These are phyloP conservation scores for Acholoe squamosa DNA, from an alignment of 2,888 invertebrate species.

Conservation along the genomic window DNA sequence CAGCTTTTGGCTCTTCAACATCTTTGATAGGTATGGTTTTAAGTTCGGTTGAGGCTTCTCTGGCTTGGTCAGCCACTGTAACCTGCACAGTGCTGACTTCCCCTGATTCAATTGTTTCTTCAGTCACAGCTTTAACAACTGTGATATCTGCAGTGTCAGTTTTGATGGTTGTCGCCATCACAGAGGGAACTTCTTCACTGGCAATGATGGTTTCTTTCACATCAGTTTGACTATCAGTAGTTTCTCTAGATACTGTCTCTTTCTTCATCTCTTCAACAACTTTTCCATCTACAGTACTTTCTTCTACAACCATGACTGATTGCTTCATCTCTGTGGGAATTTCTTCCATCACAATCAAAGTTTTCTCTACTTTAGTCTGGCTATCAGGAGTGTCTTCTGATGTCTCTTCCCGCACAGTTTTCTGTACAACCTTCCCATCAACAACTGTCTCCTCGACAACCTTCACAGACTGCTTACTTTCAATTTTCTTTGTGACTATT, in stretches of 20 bases:
- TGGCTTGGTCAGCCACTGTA: not conserved
- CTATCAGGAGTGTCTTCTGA: slow-evolving; percentile 6
- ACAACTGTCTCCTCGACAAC: not conserved
- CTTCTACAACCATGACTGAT: not conserved
- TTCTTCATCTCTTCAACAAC: not conserved
- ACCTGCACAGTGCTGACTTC: not conserved
- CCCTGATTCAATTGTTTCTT: not conserved
- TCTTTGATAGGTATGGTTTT: not conserved
- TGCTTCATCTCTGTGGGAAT: not conserved
- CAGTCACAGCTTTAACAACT: not conserved
- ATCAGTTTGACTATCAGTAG: not conserved
- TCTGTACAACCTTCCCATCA: slow-evolving; percentile 8
- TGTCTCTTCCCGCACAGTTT: slow-evolving; percentile 18
- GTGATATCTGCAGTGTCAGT: not conserved
- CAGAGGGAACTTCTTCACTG: not conserved
- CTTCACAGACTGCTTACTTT: not conserved
- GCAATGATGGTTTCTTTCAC: not conserved
- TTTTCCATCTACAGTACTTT: not conserved
- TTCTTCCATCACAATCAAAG: not conserved
- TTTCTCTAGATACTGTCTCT: not conserved
- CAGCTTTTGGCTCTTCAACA: not conserved
- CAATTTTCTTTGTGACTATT: not conserved
- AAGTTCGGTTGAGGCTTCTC: not conserved
- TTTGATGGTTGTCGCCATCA: not conserved
- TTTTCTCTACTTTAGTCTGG: not conserved